A percentile compares a stretch with the other conserved stretches of the same genome.
phyloP scores from a whole-genome alignment of 2,888 invertebrate genomes.

The Eupeodes latifasciatus region DNA sequence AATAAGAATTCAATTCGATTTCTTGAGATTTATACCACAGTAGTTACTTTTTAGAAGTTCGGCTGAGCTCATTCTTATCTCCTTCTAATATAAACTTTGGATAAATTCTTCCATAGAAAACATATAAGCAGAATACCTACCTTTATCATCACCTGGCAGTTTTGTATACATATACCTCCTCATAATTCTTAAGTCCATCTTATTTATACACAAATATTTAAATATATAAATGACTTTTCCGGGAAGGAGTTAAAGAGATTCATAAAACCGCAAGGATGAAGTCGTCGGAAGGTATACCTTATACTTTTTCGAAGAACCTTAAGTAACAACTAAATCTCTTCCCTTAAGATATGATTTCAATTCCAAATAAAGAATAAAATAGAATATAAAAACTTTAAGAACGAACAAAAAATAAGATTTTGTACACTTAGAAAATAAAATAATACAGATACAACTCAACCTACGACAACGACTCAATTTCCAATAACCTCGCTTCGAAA shows the following conservation, averaged over 20 bases:
- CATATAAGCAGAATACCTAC: too few relatives aligned
- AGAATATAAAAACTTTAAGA: not conserved
- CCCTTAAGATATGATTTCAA: not conserved
- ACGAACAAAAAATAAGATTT: not conserved
- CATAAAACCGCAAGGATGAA: not conserved
- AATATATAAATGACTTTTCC: not conserved
- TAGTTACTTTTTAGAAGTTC: too few relatives aligned
- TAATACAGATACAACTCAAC: not conserved
- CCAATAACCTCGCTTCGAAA: slow-evolving; percentile 3
- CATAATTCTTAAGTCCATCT: not conserved
- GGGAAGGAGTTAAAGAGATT: not conserved
- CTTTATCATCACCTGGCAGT: too few relatives aligned
- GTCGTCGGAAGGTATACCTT: not conserved
- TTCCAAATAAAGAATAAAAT: not conserved
- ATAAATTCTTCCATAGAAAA: too few relatives aligned
- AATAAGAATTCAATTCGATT: too few relatives aligned
- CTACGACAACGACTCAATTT: not conserved
- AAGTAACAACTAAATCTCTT: not conserved
- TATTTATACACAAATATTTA: not conserved
- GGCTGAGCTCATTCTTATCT: too few relatives aligned
- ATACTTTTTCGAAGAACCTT: not conserved
- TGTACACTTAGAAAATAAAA: not conserved
- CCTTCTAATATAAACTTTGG: too few relatives aligned
- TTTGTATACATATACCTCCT: too few relatives aligned
- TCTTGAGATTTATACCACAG: too few relatives aligned